These are phyloP conservation scores for Casuarius casuarius DNA, from an alignment of 2,113 vertebrate species.

Conservation along the genomic window DNA sequence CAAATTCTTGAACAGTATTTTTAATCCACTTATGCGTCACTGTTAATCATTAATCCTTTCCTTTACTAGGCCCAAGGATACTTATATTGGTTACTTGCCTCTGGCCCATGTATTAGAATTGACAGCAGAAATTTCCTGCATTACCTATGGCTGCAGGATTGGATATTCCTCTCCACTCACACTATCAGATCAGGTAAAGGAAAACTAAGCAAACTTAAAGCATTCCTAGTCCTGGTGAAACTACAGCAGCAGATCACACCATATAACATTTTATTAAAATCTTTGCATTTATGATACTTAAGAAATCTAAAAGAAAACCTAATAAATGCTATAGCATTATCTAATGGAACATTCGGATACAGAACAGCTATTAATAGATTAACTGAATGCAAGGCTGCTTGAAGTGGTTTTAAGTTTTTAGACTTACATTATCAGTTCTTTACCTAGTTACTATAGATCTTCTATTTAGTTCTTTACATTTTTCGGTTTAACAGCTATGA, in stretches of 20 bases:
- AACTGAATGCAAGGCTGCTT: not conserved
- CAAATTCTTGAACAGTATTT: not conserved
- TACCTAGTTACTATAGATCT: not conserved
- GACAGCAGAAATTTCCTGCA: constrained; percentile 95
- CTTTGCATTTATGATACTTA: not conserved
- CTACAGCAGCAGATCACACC: not conserved
- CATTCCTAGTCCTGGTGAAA: not conserved
- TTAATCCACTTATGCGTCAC: not conserved
- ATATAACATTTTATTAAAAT: not conserved
- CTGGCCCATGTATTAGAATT: constrained; percentile 95
- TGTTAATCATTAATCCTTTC: not conserved
- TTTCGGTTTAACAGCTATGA: not conserved
- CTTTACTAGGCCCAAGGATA: constrained; percentile 86
- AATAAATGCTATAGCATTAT: not conserved
- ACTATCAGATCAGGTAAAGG: constrained; percentile 92
- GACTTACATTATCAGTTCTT: not conserved
- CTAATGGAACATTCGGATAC: not conserved
- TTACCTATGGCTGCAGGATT: constrained; percentile 93
- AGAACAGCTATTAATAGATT: not conserved
- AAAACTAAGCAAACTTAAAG: not conserved
- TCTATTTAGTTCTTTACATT: not conserved
- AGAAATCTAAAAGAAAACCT: not conserved
- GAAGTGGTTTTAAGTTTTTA: not conserved
- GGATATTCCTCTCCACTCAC: constrained; percentile 97
- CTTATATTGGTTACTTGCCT: constrained; percentile 94